These are phyloP conservation scores for Neopipo cinnamomea DNA, from an alignment of 2,113 vertebrate species.

Conservation along the genomic window DNA sequence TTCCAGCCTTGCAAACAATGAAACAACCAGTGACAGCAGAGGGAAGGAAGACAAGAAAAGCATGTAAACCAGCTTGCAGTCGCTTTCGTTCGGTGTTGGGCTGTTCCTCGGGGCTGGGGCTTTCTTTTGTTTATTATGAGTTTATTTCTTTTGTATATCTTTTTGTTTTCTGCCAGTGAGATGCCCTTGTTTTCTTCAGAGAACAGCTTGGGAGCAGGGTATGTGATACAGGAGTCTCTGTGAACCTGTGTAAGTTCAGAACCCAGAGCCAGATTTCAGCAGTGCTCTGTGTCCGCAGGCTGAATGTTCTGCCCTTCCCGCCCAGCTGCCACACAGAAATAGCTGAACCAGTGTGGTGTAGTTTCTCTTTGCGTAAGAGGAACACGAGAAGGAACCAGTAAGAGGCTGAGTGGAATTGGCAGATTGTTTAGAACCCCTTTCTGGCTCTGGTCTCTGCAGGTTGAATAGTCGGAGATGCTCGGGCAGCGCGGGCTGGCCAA, in stretches of 20 bases:
- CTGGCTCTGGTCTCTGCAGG: conserved; percentile 50
- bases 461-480: background rate
- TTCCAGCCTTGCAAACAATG: conserved; percentile 7
- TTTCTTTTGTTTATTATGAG: background rate
- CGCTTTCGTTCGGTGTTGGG: background rate
- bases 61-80: background rate
- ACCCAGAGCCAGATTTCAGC: background rate
- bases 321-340: conserved; percentile 22
- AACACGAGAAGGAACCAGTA: background rate
- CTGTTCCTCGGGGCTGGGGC: background rate
- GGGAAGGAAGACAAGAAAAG: conserved; percentile 20
- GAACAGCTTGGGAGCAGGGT: background rate
- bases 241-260: background rate
- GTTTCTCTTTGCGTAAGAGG: background rate
- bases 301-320: background rate
- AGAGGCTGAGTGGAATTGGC: conserved; percentile 4
- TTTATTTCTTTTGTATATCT: conserved; percentile 6
- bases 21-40: conserved; percentile 7
- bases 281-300: background rate
- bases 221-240: background rate
- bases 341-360: background rate
- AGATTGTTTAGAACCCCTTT: conserved; percentile 60
- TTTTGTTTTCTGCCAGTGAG: background rate
- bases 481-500: conserved; percentile 43
- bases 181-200: background rate